Evolutionary conservation across 2,113 vertebrate genomes (phyloP).

Genomic region (Rhinolophus ferrumequinum): DNA sequence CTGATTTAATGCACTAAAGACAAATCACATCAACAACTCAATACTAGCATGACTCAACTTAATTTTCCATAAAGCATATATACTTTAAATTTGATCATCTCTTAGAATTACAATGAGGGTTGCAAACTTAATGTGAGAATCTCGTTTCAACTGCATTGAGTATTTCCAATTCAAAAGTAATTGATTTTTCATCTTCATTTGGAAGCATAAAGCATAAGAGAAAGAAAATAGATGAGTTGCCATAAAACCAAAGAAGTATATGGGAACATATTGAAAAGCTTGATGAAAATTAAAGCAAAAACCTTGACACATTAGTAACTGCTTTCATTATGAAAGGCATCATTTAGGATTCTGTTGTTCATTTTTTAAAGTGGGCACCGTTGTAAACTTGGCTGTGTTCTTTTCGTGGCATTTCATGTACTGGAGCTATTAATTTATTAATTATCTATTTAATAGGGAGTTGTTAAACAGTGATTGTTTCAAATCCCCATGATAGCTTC

Average conservation of each 20-base stretch:
- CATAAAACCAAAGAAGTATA: conserved; percentile 4
- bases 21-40: not conserved
- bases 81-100: conserved; percentile 21
- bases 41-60: not conserved
- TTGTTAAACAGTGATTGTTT: not conserved
- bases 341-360: not conserved
- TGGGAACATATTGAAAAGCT: not conserved
- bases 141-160: not conserved
- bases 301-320: not conserved
- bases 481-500: not conserved
- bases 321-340: not conserved
- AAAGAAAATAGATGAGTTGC: conserved; percentile 24
- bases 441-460: not conserved
- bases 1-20: not conserved
- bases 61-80: not conserved
- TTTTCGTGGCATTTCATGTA: not conserved
- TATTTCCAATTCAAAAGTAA: conserved; percentile 47
- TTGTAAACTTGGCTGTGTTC: conserved; percentile 5
- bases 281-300: conserved; percentile 20
- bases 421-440: not conserved
- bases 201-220: conserved; percentile 13
- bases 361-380: not conserved
- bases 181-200: conserved; percentile 53
- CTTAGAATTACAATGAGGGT: not conserved
- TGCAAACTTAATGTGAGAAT: not conserved